A percentile compares a stretch with the other conserved stretches of the same genome.
Evolutionary conservation across 2,113 vertebrate genomes (phyloP).

Genomic region (Psammodynastes pulverulentus): DNA sequence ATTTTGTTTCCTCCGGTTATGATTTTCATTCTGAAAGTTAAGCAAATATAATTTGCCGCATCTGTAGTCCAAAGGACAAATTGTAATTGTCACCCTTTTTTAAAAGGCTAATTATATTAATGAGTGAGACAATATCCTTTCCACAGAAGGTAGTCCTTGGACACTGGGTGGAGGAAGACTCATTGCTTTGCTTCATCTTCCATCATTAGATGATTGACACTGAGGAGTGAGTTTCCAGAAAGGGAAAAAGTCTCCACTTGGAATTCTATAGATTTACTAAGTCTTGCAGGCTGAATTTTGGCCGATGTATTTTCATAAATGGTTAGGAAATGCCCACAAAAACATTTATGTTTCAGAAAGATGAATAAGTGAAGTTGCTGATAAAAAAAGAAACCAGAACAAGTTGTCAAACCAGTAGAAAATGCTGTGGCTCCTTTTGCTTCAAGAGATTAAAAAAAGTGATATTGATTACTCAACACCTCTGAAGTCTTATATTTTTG

Average conservation of each 20-base stretch:
- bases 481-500: neutral
- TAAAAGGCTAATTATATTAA: neutral
- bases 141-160: neutral
- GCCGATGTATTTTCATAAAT: neutral
- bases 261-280: neutral
- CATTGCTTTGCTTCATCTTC: neutral
- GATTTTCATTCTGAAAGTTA: neutral
- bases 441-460: neutral
- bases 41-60: neutral
- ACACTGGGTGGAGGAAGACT: neutral
- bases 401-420: neutral
- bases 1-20: neutral
- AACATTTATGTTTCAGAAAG: neutral
- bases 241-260: neutral
- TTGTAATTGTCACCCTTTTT: neutral
- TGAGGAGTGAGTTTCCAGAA: neutral
- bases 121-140: neutral
- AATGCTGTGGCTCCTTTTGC: neutral
- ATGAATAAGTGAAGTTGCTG: neutral
- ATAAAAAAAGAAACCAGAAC: neutral
- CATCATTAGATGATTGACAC: neutral
- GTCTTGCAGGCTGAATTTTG: neutral
- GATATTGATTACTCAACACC: neutral
- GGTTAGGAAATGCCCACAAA: neutral
- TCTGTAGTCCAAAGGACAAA: neutral